phyloP scores from a whole-genome alignment of 1,140 invertebrate species.

The Oreohelix idahoensis region DNA sequence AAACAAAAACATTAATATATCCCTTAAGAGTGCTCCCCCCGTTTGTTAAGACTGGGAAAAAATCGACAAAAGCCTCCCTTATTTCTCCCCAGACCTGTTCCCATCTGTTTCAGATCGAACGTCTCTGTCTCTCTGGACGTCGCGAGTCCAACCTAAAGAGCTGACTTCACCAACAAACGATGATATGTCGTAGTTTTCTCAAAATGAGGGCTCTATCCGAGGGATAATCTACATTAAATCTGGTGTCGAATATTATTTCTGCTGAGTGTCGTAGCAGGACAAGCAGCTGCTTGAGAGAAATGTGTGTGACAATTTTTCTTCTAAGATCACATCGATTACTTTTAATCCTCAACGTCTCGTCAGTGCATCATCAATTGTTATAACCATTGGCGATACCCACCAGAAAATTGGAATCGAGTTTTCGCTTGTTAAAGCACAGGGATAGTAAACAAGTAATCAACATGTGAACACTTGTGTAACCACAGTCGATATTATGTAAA shows the following conservation, averaged over 20 bases:
- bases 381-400: neutral
- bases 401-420: neutral
- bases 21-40: neutral
- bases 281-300: neutral
- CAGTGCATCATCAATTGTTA: neutral
- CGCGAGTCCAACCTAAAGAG: neutral
- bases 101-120: conserved; percentile 3
- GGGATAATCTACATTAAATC: conserved; percentile 12
- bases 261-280: neutral
- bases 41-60: neutral
- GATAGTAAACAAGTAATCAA: neutral
- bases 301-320: neutral
- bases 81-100: neutral
- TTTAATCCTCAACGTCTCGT: neutral
- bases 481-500: neutral
- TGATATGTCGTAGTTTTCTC: conserved; percentile 6
- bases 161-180: neutral
- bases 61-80: neutral
- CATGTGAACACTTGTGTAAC: neutral
- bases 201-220: neutral
- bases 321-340: neutral
- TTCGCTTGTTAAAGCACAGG: neutral
- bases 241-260: conserved; percentile 8
- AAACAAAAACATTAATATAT: neutral
- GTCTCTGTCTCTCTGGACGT: neutral